Base-by-base conservation (phyloP, 2,797 vertebrate species). In the Enteromius treurensis region DNA sequence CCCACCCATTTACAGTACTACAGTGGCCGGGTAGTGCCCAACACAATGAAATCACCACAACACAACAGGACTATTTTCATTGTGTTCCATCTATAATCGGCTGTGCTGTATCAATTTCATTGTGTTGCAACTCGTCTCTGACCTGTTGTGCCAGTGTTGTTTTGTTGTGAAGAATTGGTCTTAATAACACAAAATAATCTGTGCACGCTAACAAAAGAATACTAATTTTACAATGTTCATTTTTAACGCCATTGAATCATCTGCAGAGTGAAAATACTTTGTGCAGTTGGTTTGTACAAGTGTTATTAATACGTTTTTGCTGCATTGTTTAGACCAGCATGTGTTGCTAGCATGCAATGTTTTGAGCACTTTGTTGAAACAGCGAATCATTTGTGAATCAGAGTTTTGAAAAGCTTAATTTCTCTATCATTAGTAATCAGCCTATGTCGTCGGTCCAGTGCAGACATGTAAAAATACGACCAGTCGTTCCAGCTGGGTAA, bases 401-500 rank as follows among this genome's bases (percentile, higher is more conserved):
- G 3, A 40, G 34, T 40, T 42, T 13, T 2, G 19, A 40, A 68
- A n/a, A 29, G 60, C 60, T 62, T 62, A 6, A 34, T 68, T 37
- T 65, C 62, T 19, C 62, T 17, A 34, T 65, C 65, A 42, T 13
- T 69, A 23, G 10, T 42, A 69, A 23, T 42, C 67, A 42, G 65
- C 19, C 32, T 17, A 29, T 21, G 3, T 34, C 5, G 0, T 51
- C 14, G 45, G 42, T 32, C 37, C 37, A 11, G 29, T 60, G 23
- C 40, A 62, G 83, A 79, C 37, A n/a, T 23, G 37, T 23, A 42
- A 23, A 69, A 70, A 53, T 32, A 47, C 2, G n/a, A 85, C 65
- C 55, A 70, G 40, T 40, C 80, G 58, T 73, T 75, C 67, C 62
- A 58, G 47, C 78, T 42, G 62, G 37, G 40, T 80, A 77, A 81